Evolutionary conservation across 2,113 vertebrate species (phyloP).

Genomic region (Poeciliopsis occidentalis): DNA sequence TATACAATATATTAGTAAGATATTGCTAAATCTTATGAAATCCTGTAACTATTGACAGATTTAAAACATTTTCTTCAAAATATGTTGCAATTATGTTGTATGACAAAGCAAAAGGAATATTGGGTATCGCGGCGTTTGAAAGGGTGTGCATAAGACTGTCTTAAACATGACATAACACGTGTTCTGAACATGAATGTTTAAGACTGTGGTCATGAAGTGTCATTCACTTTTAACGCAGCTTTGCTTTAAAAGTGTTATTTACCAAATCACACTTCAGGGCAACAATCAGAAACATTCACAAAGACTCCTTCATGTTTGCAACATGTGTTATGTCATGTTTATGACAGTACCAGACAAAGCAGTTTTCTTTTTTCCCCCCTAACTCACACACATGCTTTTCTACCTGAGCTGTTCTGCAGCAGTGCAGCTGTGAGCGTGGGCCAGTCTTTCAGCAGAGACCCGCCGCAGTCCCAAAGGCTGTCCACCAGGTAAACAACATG

Average conservation of each 20-base stretch:
- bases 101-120: not conserved
- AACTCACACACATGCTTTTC: not conserved
- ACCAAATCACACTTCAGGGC: no score
- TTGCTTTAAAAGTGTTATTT: no score
- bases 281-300: no score
- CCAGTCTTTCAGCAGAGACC: slow-evolving; percentile 89
- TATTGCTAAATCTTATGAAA: not conserved
- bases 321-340: no score
- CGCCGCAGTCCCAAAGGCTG: slow-evolving; percentile 91
- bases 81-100: not conserved
- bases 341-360: not conserved
- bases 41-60: no score
- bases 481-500: slow-evolving; percentile 90
- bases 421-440: slow-evolving; percentile 83
- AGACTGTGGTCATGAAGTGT: no score
- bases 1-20: not conserved
- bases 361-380: not conserved
- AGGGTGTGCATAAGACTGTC: no score
- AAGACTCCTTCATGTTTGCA: no score
- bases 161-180: no score
- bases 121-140: not conserved
- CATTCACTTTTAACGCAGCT: no score
- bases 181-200: no score
- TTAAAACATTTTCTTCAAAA: not conserved
- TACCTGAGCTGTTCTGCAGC: slow-evolving; percentile 80